Evolutionary conservation across 2,888 invertebrate genomes (phyloP), one percentile per base, ranked within the genome.

Genomic region (Patella caerulea): DNA sequence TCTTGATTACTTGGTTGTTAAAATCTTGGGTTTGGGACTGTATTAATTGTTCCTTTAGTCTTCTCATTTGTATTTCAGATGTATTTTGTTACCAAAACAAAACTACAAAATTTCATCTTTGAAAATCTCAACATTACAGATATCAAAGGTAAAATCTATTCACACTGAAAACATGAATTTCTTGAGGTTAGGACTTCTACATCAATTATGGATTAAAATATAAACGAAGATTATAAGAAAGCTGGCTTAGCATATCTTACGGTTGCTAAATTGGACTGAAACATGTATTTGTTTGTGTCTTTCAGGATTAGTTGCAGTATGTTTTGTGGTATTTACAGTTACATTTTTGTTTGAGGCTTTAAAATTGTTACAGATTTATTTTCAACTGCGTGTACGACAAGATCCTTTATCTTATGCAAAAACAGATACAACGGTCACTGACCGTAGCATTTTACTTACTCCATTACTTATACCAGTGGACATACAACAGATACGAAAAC

Each of bases 381-480:
- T 86, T 52, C 79, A 79, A 12, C 78, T 83, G 2, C 82, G 84
- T 53, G 34, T 85, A 24, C 79, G 77, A 56, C 85, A 87, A 83
- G 83, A 86, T 73, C 86, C 87, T 2, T 77, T 86, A n/a, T 83
- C 84, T 11, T 85, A 84, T 56, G 85, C 83, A 74, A 78, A 73
- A 19, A 86, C 84, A 71, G 79, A 79, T 77, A 76, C 45, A 17
- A 76, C 77, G 5, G 78, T 81, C 71, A 75, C 78, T 14, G 84
- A 84, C 72, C 82, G 82, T 75, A 81, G 84, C 53, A 77, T 83
- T 52, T 77, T 88, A 74, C 82, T 86, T 71, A 78, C 83, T 11
- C 82, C 86, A 71, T 82, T 87, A 34, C 83, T 82, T 75, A 86
- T 87, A 65, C 87, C 87, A 45, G 79, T 84, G 55, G 84, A 81